Evolutionary conservation across 1,140 invertebrate species (phyloP).

Genomic region (Drosophila watanabei): DNA sequence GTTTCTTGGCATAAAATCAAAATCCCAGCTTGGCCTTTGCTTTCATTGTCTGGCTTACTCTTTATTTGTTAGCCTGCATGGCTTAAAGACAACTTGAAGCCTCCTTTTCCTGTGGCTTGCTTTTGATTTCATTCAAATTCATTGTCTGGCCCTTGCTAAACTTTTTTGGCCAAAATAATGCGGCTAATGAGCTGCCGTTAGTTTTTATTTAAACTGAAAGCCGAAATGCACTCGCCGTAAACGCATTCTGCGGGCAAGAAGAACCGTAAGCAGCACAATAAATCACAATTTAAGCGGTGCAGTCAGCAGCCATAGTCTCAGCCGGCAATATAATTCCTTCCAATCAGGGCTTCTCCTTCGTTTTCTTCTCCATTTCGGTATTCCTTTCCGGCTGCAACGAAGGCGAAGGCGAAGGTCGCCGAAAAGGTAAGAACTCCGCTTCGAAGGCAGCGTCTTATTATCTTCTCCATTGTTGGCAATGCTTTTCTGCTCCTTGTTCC

Average conservation of each 20-base stretch:
- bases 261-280: constrained; percentile 61
- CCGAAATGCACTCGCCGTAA: constrained; percentile 38
- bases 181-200: constrained; percentile 76
- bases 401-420: constrained; percentile 58
- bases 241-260: constrained; percentile 42
- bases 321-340: constrained; percentile 74
- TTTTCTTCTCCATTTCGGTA: background rate
- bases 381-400: constrained; percentile 20
- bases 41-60: constrained; percentile 31
- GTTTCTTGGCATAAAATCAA: constrained; percentile 39
- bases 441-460: constrained; percentile 57
- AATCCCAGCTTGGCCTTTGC: constrained; percentile 43
- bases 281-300: constrained; percentile 73
- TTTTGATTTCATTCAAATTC: constrained; percentile 72
- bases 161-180: constrained; percentile 34
- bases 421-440: constrained; percentile 63
- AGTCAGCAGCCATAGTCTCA: constrained; percentile 33
- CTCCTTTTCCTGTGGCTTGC: constrained; percentile 14
- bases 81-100: constrained; percentile 10
- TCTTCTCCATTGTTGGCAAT: constrained; percentile 67
- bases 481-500: constrained; percentile 25
- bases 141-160: constrained; percentile 24
- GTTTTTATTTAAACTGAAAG: constrained; percentile 53
- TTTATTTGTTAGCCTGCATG: constrained; percentile 5
- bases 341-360: constrained; percentile 60